phyloP scores from a whole-genome alignment of 2,113 vertebrate species.

The Thalassarche chlororhynchos region DNA sequence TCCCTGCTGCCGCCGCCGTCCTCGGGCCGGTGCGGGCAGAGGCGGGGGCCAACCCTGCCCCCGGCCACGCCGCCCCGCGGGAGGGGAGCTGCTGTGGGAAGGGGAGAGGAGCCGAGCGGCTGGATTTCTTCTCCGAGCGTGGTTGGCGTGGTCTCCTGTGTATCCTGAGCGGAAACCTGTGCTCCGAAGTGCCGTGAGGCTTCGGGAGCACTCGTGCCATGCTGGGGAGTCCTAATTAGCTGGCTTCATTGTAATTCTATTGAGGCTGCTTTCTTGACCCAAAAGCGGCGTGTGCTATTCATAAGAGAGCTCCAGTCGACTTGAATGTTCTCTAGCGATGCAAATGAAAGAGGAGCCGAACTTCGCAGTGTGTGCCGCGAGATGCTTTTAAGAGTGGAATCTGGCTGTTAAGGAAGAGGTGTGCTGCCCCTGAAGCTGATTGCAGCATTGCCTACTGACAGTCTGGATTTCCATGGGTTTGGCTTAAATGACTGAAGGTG shows the following conservation, averaged over 20 bases:
- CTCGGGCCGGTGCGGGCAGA: neutral
- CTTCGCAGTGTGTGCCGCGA: fast-evolving
- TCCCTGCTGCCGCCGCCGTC: neutral
- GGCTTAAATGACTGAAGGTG: neutral
- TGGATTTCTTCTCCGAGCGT: fast-evolving
- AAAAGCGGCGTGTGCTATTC: fast-evolving
- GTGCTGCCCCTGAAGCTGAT: too few relatives aligned
- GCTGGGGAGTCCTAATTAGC: neutral
- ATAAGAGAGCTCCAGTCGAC: fast-evolving
- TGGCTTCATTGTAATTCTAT: fast-evolving
- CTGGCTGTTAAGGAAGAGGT: neutral
- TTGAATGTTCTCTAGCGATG: fast-evolving
- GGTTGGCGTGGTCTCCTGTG: neutral
- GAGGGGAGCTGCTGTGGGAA: neutral
- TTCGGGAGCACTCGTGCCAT: fast-evolving
- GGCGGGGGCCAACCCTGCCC: neutral
- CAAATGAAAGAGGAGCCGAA: fast-evolving
- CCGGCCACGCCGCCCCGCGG: neutral
- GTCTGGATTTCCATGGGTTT: neutral
- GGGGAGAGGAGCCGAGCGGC: neutral
- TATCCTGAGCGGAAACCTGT: neutral
- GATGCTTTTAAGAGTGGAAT: fast-evolving
- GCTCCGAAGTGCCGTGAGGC: fast-evolving
- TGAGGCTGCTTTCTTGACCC: neutral
- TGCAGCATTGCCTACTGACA: fast-evolving